Evolutionary conservation across 2,888 invertebrate genomes (phyloP).

Genomic region (Pseudococcus longispinus): DNA sequence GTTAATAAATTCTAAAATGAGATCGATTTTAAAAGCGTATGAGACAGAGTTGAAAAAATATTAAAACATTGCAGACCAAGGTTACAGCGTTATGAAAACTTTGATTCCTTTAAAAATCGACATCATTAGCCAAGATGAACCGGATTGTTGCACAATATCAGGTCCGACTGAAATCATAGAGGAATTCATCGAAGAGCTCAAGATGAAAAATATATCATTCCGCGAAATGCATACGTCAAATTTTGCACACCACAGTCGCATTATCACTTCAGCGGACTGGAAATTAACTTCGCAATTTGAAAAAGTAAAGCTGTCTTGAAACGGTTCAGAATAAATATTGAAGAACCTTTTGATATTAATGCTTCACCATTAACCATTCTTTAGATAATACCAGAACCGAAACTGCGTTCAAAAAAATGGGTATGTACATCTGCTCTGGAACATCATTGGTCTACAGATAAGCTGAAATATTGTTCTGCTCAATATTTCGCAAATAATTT

Average conservation of each 20-base stretch:
- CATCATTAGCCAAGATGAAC: constrained; percentile 86
- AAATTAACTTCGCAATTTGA: constrained; percentile 63
- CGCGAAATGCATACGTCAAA: constrained; percentile 60
- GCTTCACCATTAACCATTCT: neutral
- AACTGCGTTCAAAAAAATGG: constrained; percentile 69
- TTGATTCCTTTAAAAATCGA: constrained; percentile 79
- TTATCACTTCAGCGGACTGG: constrained; percentile 64
- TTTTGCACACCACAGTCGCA: constrained; percentile 61
- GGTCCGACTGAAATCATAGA: constrained; percentile 76
- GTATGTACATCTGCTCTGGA: constrained; percentile 72
- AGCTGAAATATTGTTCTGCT: constrained; percentile 65
- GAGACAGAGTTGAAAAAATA: too few species aligned
- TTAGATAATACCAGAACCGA: constrained; percentile 65
- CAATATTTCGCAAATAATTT: constrained; percentile 69
- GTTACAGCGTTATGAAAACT: constrained; percentile 65
- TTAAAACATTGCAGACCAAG: constrained; percentile 67
- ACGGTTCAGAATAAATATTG: too few species aligned
- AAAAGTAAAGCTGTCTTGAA: constrained; percentile 62
- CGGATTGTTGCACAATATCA: constrained; percentile 88
- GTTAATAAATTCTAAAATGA: too few species aligned
- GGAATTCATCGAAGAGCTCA: constrained; percentile 67
- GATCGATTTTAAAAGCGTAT: too few species aligned
- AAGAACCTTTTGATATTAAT: too few species aligned
- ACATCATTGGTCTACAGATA: constrained; percentile 66
- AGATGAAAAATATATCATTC: constrained; percentile 61